A percentile compares a stretch with the other conserved stretches of the same genome.
These are phyloP conservation scores for Oedothorax gibbosus DNA, from an alignment of 1,140 invertebrate species.

Conservation along the genomic window DNA sequence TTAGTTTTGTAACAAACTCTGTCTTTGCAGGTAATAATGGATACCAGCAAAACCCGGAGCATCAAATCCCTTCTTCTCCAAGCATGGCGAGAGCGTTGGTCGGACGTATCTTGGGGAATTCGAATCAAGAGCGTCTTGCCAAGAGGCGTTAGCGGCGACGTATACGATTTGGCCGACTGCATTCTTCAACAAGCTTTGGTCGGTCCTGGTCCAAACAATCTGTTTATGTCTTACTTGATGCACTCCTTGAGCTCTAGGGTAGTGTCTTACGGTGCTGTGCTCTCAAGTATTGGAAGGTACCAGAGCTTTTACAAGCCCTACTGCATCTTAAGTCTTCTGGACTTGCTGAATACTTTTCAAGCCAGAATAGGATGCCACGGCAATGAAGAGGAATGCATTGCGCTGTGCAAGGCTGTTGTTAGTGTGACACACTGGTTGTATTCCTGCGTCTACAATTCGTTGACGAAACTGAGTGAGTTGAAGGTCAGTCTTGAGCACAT, in stretches of 20 bases:
- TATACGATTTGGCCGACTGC: constrained; percentile 91
- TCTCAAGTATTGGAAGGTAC: constrained; percentile 83
- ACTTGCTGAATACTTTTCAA: constrained; percentile 78
- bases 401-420: constrained; percentile 67
- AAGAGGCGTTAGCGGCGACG: constrained; percentile 83
- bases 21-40: constrained; percentile 9
- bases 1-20: no score
- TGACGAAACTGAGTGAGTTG: constrained; percentile 65
- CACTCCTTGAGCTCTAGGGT: constrained; percentile 89
- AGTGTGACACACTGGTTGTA: constrained; percentile 68
- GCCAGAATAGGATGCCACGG: constrained; percentile 65
- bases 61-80: constrained; percentile 86
- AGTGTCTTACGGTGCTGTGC: constrained; percentile 88
- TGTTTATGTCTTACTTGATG: constrained; percentile 91
- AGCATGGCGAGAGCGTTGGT: constrained; percentile 95
- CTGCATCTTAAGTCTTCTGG: constrained; percentile 86
- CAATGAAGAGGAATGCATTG: constrained; percentile 67
- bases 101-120: constrained; percentile 94
- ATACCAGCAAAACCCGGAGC: constrained; percentile 83
- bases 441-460: constrained; percentile 65
- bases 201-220: constrained; percentile 88
- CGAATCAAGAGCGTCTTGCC: constrained; percentile 82
- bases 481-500: constrained; percentile 65
- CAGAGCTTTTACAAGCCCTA: constrained; percentile 88
- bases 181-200: constrained; percentile 92